Evolutionary conservation across 92 coral and sea anemone genomes (phyloP).

Genomic region (Bergia sp.): DNA sequence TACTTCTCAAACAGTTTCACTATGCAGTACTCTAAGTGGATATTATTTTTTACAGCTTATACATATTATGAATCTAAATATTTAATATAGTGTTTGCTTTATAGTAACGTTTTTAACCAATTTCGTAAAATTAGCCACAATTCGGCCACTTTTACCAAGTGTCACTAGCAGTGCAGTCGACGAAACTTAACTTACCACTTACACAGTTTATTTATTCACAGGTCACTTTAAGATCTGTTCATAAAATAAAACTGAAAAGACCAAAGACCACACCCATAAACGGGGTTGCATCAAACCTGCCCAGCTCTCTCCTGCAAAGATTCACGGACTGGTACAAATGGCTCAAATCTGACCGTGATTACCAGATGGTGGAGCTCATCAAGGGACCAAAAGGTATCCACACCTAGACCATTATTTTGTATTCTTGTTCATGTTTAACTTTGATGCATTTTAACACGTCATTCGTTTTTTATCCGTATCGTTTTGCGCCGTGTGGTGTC

Average conservation of each 20-base stretch:
- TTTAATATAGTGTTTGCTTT: no score
- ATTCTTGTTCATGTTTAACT: background rate
- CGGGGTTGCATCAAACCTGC: background rate
- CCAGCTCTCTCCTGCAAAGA: conserved; percentile 12
- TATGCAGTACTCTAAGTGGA: no score
- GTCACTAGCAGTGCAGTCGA: no score
- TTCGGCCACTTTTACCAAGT: no score
- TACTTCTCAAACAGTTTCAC: no score
- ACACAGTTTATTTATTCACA: no score
- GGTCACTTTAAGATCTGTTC: conserved; percentile 10
- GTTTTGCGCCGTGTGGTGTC: background rate
- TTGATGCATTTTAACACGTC: background rate
- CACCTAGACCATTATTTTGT: background rate
- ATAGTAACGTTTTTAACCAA: no score
- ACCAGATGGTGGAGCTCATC: background rate
- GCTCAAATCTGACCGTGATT: background rate
- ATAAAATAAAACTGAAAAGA: conserved; percentile 6
- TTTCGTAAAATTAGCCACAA: no score
- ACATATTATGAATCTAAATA: no score
- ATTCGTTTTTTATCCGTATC: background rate
- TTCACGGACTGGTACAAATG: conserved; percentile 12
- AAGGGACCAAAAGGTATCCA: background rate
- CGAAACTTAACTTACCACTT: no score
- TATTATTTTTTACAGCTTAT: no score
- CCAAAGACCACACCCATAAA: background rate